Base-by-base conservation (phyloP, 2,888 invertebrate genomes). In the Amphipoea oculea region DNA sequence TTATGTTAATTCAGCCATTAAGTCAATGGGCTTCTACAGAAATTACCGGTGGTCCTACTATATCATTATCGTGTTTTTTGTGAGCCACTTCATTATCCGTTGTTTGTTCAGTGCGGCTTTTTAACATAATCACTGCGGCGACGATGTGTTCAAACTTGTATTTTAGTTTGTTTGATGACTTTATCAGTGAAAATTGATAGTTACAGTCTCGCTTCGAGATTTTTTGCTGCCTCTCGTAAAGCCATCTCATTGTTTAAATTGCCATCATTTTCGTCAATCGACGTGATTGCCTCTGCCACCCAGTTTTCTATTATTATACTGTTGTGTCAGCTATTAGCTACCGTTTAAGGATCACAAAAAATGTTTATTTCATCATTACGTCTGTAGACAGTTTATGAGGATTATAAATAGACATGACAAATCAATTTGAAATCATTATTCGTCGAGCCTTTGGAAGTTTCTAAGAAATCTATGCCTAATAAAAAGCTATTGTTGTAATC, bases 1-100 rank as follows among this genome's bases (percentile, higher is more conserved):
- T 95, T 95, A 95, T 95, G 93, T 90, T 94, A 95, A 95, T 95
- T 92, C 82, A 90, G 86, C 90, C 88, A 94, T 94, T 94, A 94
- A 91, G 86, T 90, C 90, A 90, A 93, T 93, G 91, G 93, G 94
- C 93, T 94, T 93, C 93, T 90, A 93, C 88, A 90, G 90, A 94
- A 92, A 94, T 94, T 92, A 93, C 90, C 83, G 92, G 93, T 92
- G 92, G 92, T 92, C 91, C 89, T 78, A 88, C 90, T 89, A 88
- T 93, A 93, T 92, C 90, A 94, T 95, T 95, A 94, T 88, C 84
- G 75, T 85, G 86, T 91, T 93, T 94, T 93, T 93, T 92, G 91
- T 92, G 85, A 81, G 87, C 89, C 83, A 88, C 87, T 91, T 92
- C 89, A 93, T 94, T 92, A 93, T 92, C 80, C 86, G 90, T 89